Evolutionary conservation across 2,888 invertebrate species (phyloP).

Genomic region (Bedellia somnulentella): DNA sequence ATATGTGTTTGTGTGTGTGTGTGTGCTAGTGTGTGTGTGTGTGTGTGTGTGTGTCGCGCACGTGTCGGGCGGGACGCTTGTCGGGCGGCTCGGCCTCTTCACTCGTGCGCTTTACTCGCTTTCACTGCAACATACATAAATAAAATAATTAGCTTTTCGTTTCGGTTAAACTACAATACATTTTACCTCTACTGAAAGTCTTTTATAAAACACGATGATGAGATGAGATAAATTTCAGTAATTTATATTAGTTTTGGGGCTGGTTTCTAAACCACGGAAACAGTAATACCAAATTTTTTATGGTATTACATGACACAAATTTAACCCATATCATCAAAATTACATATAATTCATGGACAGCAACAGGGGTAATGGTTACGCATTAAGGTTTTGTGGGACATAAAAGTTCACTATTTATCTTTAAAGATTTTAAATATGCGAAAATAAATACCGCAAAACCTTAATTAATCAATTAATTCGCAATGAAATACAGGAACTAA

Average conservation of each 20-base stretch:
- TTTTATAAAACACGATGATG: background rate
- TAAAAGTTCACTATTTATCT: too few relatives aligned
- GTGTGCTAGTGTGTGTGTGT: background rate
- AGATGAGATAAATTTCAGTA: background rate
- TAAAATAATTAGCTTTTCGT: background rate
- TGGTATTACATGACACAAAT: background rate
- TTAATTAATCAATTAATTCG: too few relatives aligned
- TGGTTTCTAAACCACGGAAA: background rate
- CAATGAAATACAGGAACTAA: too few relatives aligned
- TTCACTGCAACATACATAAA: conserved; percentile 29
- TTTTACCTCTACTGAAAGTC: background rate
- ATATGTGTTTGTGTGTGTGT: background rate
- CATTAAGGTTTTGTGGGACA: too few relatives aligned
- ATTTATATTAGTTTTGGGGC: background rate
- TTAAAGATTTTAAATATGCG: too few relatives aligned
- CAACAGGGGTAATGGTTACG: too few relatives aligned
- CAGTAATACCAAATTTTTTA: background rate
- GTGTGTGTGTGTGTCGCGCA: background rate
- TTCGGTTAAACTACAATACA: too few relatives aligned
- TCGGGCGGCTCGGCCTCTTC: conserved; percentile 28
- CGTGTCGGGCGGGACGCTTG: conserved; percentile 37
- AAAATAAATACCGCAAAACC: too few relatives aligned
- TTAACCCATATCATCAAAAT: too few relatives aligned
- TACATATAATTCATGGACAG: too few relatives aligned
- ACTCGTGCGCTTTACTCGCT: conserved; percentile 47